phyloP scores from a whole-genome alignment of 2,888 invertebrate species.

The Unio delphinus region DNA sequence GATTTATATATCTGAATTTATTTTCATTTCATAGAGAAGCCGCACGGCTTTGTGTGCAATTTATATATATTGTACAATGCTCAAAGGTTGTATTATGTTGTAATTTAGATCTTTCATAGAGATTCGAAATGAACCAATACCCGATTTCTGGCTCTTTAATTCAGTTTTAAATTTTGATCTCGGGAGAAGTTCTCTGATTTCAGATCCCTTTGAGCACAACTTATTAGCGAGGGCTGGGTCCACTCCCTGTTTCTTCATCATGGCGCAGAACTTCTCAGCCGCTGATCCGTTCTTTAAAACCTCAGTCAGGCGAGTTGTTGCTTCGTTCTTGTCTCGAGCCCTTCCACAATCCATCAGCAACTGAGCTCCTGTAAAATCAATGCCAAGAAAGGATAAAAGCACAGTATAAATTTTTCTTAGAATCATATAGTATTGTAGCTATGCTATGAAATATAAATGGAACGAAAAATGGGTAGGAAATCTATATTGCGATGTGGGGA shows the following conservation, averaged over 20 bases:
- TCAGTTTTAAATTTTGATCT: slow-evolving; percentile 36
- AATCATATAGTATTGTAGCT: no score
- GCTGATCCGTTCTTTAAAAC: slow-evolving; percentile 72
- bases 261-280: slow-evolving; percentile 61
- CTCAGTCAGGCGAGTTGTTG: slow-evolving; percentile 61
- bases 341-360: slow-evolving; percentile 67
- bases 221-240: slow-evolving; percentile 38
- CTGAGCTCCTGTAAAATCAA: slow-evolving; percentile 67
- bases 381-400: no score
- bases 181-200: slow-evolving; percentile 41
- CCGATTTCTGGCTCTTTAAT: slow-evolving; percentile 26
- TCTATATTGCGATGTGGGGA: no score
- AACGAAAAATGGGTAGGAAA: no score
- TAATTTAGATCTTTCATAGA: no score
- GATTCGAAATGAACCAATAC: slow-evolving; percentile 13
- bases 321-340: slow-evolving; percentile 63
- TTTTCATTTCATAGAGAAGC: no score
- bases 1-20: no score
- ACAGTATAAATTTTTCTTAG: no score
- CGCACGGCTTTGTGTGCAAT: no score
- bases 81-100: no score
- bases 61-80: no score
- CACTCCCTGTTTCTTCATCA: slow-evolving; percentile 64
- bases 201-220: slow-evolving; percentile 43
- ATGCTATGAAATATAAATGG: no score